A percentile compares a stretch with the other conserved stretches of the same genome.
These are phyloP conservation scores for Drosophila willistoni DNA, from an alignment of 1,140 invertebrate genomes.

Conservation along the genomic window DNA sequence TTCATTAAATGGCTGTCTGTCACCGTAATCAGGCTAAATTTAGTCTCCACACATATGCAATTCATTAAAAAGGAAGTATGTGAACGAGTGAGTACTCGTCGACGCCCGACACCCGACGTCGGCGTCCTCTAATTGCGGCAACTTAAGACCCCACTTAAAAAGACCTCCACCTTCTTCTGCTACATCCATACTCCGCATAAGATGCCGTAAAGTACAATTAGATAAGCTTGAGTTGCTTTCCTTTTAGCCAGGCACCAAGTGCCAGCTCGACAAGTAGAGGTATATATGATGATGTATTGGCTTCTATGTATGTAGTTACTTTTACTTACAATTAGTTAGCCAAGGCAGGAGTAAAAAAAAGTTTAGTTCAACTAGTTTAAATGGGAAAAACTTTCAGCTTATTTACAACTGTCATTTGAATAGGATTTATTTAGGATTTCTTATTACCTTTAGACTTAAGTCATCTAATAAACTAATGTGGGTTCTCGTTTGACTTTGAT, in stretches of 20 bases:
- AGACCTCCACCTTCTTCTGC: background rate
- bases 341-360: background rate
- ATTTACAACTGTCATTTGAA: too few relatives aligned
- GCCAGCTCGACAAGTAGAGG: background rate
- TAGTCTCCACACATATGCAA: constrained; percentile 44
- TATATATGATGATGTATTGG: constrained; percentile 4
- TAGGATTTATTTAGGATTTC: background rate
- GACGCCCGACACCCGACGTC: constrained; percentile 22
- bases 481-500: background rate
- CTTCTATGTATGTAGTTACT: background rate
- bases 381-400: background rate
- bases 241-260: constrained; percentile 22
- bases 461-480: background rate
- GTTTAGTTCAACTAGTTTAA: background rate
- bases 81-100: constrained; percentile 35
- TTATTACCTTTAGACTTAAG: background rate
- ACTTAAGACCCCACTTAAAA: constrained; percentile 62
- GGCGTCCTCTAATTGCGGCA: constrained; percentile 62
- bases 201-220: constrained; percentile 36
- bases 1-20: constrained; percentile 55
- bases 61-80: constrained; percentile 69
- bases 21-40: constrained; percentile 53
- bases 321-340: background rate
- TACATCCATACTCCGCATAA: constrained; percentile 6
- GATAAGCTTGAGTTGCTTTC: constrained; percentile 20